Evolutionary conservation across 2,113 vertebrate species (phyloP).

Genomic region (Nestor notabilis): DNA sequence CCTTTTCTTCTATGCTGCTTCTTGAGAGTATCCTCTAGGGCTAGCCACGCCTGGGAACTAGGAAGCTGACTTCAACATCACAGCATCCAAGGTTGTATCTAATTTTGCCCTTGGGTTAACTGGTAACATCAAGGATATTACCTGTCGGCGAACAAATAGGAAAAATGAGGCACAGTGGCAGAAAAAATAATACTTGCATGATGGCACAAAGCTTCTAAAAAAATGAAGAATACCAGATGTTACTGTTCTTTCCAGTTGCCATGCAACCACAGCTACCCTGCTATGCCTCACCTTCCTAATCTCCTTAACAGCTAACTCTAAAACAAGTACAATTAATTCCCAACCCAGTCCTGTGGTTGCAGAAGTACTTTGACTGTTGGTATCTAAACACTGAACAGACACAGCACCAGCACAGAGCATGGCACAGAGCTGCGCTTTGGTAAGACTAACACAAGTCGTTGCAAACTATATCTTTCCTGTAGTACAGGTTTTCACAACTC

Average conservation of each 20-base stretch:
- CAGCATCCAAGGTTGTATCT: neutral
- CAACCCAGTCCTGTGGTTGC: neutral
- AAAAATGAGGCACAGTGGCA: neutral
- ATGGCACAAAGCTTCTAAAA: neutral
- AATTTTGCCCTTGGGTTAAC: neutral
- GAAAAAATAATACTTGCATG: neutral
- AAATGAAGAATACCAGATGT: slow-evolving; percentile 42
- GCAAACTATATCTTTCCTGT: neutral
- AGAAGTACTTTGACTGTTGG: neutral
- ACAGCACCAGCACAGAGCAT: neutral
- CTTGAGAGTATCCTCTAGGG: neutral
- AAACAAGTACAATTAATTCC: slow-evolving; percentile 55
- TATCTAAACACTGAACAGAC: neutral
- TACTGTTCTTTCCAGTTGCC: slow-evolving; percentile 50
- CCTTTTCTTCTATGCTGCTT: neutral
- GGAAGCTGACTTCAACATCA: neutral
- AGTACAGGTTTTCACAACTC: neutral
- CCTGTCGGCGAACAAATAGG: neutral
- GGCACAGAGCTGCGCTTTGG: neutral
- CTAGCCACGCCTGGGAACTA: neutral
- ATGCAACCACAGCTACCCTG: slow-evolving; percentile 49
- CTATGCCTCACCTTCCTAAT: slow-evolving; percentile 46
- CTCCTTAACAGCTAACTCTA: slow-evolving; percentile 46
- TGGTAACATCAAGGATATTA: neutral
- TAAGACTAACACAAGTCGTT: neutral